A percentile compares a stretch with the other conserved stretches of the same genome.
Evolutionary conservation across 2,113 vertebrate genomes (phyloP).

Genomic region (Ceuthmochares aereus): DNA sequence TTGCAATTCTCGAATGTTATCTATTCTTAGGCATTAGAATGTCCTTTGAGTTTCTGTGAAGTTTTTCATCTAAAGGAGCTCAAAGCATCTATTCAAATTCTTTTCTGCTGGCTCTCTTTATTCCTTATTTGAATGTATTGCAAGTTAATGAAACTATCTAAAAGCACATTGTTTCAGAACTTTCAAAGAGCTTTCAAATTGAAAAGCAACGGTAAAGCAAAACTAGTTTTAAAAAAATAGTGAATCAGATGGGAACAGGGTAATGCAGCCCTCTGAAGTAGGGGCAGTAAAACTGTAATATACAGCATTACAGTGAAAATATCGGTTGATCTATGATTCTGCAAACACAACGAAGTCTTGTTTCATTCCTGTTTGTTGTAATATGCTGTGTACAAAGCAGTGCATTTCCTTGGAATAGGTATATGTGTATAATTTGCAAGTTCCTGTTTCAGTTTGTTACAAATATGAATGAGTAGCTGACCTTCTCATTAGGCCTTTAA

Average conservation of each 20-base stretch:
- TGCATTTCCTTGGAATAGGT: not conserved
- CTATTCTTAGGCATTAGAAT: not conserved
- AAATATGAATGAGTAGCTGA: not conserved
- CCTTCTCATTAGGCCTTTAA: not conserved
- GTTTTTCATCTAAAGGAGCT: not conserved
- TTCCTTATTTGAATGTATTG: conserved; percentile 28
- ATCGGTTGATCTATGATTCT: not conserved
- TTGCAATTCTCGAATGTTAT: not conserved
- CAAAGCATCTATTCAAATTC: not conserved
- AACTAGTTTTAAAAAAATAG: not conserved
- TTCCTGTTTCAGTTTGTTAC: not conserved
- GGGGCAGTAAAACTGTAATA: not conserved
- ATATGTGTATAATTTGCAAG: not conserved
- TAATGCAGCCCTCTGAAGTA: not conserved
- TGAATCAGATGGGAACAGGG: not conserved
- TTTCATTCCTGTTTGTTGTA: not conserved
- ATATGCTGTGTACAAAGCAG: not conserved
- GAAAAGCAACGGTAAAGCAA: not conserved
- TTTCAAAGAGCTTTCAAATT: conserved; percentile 9
- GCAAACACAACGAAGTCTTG: not conserved
- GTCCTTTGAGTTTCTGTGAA: not conserved
- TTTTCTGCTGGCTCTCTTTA: not conserved
- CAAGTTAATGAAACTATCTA: not conserved
- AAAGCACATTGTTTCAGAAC: not conserved
- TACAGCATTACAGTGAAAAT: not conserved